Evolutionary conservation across 2,888 invertebrate species (phyloP).

Genomic region (Athetis lepigone): DNA sequence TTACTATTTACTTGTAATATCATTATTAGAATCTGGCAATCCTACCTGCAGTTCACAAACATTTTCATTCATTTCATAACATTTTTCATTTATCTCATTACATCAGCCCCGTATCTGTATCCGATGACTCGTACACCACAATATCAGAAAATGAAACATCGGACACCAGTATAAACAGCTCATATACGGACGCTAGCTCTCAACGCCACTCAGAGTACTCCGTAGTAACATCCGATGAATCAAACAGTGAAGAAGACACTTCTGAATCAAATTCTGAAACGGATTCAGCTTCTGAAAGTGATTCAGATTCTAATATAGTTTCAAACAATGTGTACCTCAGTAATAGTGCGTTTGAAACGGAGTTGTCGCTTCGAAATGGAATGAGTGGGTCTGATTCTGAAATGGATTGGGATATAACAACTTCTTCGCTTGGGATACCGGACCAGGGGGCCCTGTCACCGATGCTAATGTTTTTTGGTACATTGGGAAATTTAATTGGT

Average conservation of each 20-base stretch:
- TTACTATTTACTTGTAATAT: too few relatives aligned
- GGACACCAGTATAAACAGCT: slow-evolving; percentile 75
- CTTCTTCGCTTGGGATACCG: slow-evolving; percentile 66
- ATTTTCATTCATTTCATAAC: background rate
- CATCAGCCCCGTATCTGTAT: slow-evolving; percentile 40
- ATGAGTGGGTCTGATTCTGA: slow-evolving; percentile 19
- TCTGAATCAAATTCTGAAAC: background rate
- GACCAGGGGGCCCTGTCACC: slow-evolving; percentile 40
- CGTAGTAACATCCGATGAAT: slow-evolving; percentile 17
- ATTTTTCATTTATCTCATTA: slow-evolving; percentile 32
- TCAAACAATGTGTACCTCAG: background rate
- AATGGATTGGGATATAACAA: slow-evolving; percentile 71
- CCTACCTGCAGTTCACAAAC: background rate
- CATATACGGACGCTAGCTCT: background rate
- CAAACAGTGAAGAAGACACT: background rate
- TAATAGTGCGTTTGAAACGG: background rate
- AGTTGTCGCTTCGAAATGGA: background rate
- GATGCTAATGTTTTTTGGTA: slow-evolving; percentile 22
- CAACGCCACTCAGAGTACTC: slow-evolving; percentile 1
- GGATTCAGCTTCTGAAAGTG: background rate
- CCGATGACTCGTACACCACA: slow-evolving; percentile 73
- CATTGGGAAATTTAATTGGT: slow-evolving; percentile 12
- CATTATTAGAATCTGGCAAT: background rate
- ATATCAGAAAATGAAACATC: slow-evolving; percentile 79
- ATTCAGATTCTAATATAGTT: slow-evolving; percentile 4